Evolutionary conservation across 2,113 vertebrate species (phyloP).

Genomic region (Toxotes chatareus): DNA sequence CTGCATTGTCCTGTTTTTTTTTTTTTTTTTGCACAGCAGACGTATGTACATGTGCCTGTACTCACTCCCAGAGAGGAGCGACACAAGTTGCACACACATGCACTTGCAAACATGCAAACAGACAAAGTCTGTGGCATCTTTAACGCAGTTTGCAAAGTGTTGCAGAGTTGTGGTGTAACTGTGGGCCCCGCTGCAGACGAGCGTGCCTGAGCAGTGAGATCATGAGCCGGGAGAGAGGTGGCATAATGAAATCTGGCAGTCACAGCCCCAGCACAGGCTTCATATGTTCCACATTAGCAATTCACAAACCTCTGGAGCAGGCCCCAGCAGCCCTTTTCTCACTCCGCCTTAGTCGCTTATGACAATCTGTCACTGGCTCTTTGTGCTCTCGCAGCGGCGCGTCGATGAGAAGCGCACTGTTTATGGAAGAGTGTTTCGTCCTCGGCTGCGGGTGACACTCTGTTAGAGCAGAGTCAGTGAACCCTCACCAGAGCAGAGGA

Average conservation of each 20-base stretch:
- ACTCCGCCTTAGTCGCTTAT: constrained; percentile 74
- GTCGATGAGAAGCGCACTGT: constrained; percentile 60
- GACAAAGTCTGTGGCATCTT: constrained; percentile 41
- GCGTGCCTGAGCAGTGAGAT: constrained; percentile 87
- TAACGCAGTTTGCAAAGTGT: constrained; percentile 30
- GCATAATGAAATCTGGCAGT: constrained; percentile 88
- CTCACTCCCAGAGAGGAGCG: constrained; percentile 11
- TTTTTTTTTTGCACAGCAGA: not conserved
- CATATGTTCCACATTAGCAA: constrained; percentile 89
- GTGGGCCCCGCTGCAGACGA: constrained; percentile 60
- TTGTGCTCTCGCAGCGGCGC: constrained; percentile 73
- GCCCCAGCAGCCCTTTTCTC: constrained; percentile 69
- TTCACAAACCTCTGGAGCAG: constrained; percentile 78
- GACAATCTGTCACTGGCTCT: constrained; percentile 78
- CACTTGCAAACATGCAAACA: constrained; percentile 31
- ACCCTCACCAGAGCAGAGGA: constrained; percentile 64
- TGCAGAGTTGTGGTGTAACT: constrained; percentile 52
- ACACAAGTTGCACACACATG: not conserved
- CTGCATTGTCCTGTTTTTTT: not conserved
- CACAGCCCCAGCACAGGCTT: constrained; percentile 76
- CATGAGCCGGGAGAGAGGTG: constrained; percentile 83
- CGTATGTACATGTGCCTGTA: not conserved
- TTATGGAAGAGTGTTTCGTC: constrained; percentile 61
- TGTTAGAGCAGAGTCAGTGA: constrained; percentile 67
- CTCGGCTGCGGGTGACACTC: constrained; percentile 62